A percentile compares a stretch with the other conserved stretches of the same genome.
Evolutionary conservation across 2,113 vertebrate species (phyloP).

Genomic region (Melanerpes formicivorus): DNA sequence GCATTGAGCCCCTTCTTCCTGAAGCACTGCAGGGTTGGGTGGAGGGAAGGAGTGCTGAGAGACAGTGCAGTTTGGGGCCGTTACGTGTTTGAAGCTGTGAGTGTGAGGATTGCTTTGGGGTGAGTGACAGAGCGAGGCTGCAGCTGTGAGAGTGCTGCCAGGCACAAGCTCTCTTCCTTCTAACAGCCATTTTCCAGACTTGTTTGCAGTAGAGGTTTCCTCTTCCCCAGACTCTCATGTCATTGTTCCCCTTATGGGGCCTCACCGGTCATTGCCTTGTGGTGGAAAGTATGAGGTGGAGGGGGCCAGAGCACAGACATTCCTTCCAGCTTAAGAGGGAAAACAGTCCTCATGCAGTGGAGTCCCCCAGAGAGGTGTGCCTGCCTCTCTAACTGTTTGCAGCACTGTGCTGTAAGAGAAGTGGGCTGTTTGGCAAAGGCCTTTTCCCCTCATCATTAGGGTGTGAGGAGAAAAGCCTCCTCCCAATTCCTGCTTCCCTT

Average conservation of each 20-base stretch:
- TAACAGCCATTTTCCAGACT: constrained; percentile 53
- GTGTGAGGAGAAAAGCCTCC: background rate
- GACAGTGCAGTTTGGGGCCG: background rate
- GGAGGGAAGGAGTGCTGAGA: background rate
- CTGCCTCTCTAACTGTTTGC: background rate
- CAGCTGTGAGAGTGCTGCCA: background rate
- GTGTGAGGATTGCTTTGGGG: background rate
- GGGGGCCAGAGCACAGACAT: constrained; percentile 34
- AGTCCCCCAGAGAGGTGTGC: background rate
- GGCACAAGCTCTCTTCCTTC: background rate
- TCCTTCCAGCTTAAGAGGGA: constrained; percentile 44
- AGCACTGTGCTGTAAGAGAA: background rate
- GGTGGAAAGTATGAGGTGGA: constrained; percentile 53
- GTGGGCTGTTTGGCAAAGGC: constrained; percentile 9
- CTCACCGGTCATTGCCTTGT: constrained; percentile 52
- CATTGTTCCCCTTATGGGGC: constrained; percentile 62
- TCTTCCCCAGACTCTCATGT: constrained; percentile 41
- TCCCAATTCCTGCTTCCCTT: background rate
- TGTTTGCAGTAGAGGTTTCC: constrained; percentile 31
- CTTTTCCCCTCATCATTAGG: background rate
- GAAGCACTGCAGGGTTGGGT: background rate
- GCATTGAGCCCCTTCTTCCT: background rate
- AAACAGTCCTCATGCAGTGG: background rate
- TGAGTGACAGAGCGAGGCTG: background rate
- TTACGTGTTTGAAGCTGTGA: background rate